Evolutionary conservation across 2,888 invertebrate species (phyloP).

Genomic region (Trissolcus japonicus): DNA sequence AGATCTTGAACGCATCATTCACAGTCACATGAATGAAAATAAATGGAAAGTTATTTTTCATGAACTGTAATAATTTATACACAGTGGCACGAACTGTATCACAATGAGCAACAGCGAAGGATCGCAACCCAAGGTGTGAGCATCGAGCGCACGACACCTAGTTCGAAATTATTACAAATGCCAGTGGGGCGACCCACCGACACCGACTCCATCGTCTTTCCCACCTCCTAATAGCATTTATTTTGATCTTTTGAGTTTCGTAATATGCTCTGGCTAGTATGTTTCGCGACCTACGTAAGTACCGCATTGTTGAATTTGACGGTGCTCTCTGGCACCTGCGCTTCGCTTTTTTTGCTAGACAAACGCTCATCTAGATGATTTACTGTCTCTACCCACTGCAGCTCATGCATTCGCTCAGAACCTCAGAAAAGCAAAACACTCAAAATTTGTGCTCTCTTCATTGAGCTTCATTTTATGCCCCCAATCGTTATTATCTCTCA

Average conservation of each 20-base stretch:
- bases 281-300: constrained; percentile 56
- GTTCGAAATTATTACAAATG: constrained; percentile 39
- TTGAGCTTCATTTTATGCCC: constrained; percentile 22
- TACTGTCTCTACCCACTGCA: constrained; percentile 13
- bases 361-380: constrained; percentile 40
- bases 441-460: constrained; percentile 3
- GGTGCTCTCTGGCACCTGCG: constrained; percentile 33
- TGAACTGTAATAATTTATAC: constrained; percentile 43
- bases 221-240: constrained; percentile 62
- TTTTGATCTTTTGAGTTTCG: constrained; percentile 41
- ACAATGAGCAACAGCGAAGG: constrained; percentile 41
- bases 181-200: constrained; percentile 60
- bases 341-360: constrained; percentile 42
- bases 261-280: constrained; percentile 51
- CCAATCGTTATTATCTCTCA: constrained; percentile 17
- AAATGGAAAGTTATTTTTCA: constrained; percentile 5
- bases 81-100: constrained; percentile 39
- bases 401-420: constrained; percentile 11
- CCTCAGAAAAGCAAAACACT: neutral
- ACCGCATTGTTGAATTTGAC: constrained; percentile 42
- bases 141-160: constrained; percentile 35
- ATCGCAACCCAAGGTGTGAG: constrained; percentile 35
- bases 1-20: neutral
- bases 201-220: constrained; percentile 66
- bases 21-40: neutral